Percentiles rank a stretch among this genome's conserved stretches.
These are phyloP conservation scores for Tetragonula clypearis DNA, from an alignment of 1,140 invertebrate genomes.

Conservation along the genomic window DNA sequence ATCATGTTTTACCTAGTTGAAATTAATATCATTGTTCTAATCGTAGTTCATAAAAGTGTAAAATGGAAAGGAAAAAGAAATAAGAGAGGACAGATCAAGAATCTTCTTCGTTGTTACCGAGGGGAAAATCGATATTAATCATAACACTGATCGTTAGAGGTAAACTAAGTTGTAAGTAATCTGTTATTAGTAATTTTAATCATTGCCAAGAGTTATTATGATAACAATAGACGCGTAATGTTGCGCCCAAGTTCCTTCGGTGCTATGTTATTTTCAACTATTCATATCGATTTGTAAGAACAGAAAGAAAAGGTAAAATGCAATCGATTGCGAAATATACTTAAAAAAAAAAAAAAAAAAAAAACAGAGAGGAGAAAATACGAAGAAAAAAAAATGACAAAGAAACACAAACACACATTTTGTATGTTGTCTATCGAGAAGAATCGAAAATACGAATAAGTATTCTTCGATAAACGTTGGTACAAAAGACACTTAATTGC, in stretches of 20 bases:
- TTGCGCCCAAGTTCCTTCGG: constrained; percentile 59
- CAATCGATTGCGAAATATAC: background rate
- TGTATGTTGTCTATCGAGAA: constrained; percentile 46
- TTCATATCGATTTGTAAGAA: constrained; percentile 31
- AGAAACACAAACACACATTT: constrained; percentile 33
- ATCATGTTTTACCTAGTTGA: constrained; percentile 33
- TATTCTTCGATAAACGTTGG: constrained; percentile 34
- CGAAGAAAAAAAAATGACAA: background rate
- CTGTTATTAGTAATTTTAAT: constrained; percentile 47
- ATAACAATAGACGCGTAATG: constrained; percentile 47
- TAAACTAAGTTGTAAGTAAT: constrained; percentile 46
- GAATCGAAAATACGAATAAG: constrained; percentile 8
- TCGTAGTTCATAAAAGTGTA: constrained; percentile 11
- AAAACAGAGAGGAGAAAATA: background rate
- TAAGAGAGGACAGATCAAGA: constrained; percentile 6
- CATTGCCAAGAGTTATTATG: constrained; percentile 55
- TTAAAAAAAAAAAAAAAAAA: background rate
- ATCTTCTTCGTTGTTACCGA: constrained; percentile 60
- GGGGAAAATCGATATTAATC: constrained; percentile 40
- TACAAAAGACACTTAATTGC: constrained; percentile 54
- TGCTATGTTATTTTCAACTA: constrained; percentile 49
- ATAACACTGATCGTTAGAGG: constrained; percentile 45
- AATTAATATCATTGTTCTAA: constrained; percentile 8
- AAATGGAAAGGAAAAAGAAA: constrained; percentile 17
- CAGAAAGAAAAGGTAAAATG: background rate